phyloP scores from a whole-genome alignment of 2,888 invertebrate species.

The Phengaris arion region DNA sequence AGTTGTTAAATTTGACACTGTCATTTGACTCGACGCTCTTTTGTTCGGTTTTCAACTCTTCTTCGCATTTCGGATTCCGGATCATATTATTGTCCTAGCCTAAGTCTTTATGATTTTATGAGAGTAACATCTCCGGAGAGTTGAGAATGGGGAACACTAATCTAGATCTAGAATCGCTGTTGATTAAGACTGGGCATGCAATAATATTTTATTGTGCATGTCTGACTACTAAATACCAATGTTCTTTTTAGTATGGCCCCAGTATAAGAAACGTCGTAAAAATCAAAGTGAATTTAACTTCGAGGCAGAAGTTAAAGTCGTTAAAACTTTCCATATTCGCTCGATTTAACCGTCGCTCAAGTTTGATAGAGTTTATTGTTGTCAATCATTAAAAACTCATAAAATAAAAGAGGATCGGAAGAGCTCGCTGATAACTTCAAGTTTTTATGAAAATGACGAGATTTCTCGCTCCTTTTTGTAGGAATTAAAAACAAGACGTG shows the following conservation, averaged over 20 bases:
- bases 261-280: neutral
- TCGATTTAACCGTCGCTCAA: slow-evolving; percentile 7
- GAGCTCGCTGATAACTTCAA: neutral
- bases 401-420: neutral
- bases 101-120: too few relatives aligned
- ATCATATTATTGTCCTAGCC: too few relatives aligned
- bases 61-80: too few relatives aligned
- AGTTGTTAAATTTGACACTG: too few relatives aligned
- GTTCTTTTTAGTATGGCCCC: neutral
- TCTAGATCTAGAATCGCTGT: too few relatives aligned
- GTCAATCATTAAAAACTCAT: slow-evolving; percentile 8
- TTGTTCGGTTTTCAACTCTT: too few relatives aligned
- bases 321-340: slow-evolving; percentile 19
- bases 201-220: too few relatives aligned
- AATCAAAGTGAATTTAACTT: neutral
- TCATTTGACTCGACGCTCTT: too few relatives aligned
- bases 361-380: slow-evolving; percentile 14
- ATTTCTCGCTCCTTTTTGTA: neutral
- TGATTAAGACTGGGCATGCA: too few relatives aligned
- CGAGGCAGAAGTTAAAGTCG: neutral
- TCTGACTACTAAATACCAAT: too few relatives aligned
- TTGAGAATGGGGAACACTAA: too few relatives aligned
- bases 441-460: slow-evolving; percentile 5
- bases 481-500: neutral
- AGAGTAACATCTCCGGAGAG: too few relatives aligned